Conservation (phyloP, 2,888 invertebrate genomes). For the Heterodera filipjevi region DNA sequence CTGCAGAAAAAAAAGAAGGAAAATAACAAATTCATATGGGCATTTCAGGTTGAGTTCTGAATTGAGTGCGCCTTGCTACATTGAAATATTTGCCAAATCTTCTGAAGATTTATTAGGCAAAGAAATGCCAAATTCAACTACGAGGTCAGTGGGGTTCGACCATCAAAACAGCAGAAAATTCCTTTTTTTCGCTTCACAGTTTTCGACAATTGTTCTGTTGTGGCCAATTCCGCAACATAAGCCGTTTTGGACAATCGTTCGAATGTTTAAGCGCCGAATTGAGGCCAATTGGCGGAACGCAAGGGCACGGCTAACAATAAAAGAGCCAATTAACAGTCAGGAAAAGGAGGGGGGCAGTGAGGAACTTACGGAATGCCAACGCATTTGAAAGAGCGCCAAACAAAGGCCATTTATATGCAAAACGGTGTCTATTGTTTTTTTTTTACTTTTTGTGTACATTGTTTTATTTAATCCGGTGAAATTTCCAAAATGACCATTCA, state of each 20-base stretch:
- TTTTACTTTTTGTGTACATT: background rate
- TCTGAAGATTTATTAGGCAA: background rate
- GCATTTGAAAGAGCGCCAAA: background rate
- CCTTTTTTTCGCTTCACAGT: background rate
- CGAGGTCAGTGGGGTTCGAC: no score
- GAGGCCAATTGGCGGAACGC: slow-evolving; percentile 33
- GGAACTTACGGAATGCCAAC: no score
- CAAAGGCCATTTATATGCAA: background rate
- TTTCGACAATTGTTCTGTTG: slow-evolving; percentile 52
- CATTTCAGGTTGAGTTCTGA: slow-evolving; percentile 31
- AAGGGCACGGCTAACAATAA: slow-evolving; percentile 41
- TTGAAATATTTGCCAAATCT: slow-evolving; percentile 32
- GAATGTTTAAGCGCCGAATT: slow-evolving; percentile 42
- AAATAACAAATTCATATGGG: background rate
- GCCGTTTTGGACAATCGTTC: slow-evolving; percentile 40
- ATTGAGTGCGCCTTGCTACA: slow-evolving; percentile 57
- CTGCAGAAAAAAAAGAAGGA: no score
- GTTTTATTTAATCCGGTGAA: background rate
- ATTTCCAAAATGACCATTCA: background rate
- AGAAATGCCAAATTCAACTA: background rate
- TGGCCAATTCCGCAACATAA: slow-evolving; percentile 53
- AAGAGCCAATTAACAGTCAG: background rate
- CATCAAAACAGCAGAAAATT: background rate
- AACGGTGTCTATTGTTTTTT: background rate
- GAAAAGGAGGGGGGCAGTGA: background rate